Percentiles rank a stretch among this genome's conserved stretches.
phyloP scores from a whole-genome alignment of 2,113 vertebrate genomes.

The Osmerus mordax region DNA sequence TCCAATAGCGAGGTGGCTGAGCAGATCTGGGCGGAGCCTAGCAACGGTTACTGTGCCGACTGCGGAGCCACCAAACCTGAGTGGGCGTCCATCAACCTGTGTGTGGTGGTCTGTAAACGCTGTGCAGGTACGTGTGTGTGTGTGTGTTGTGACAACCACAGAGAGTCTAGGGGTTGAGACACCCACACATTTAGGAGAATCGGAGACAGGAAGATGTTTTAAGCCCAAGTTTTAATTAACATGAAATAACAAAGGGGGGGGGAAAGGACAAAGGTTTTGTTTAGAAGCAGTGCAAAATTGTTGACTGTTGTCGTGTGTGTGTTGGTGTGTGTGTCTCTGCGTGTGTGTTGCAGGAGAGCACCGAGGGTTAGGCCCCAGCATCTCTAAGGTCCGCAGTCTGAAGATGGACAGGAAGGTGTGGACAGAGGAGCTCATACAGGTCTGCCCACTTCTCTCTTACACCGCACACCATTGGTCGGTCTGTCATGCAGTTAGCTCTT shows the following conservation, averaged over 20 bases:
- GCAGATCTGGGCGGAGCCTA: slow-evolving; percentile 79
- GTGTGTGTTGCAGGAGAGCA: slow-evolving; percentile 78
- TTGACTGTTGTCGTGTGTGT: slow-evolving; percentile 3
- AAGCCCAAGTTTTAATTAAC: too few relatives aligned
- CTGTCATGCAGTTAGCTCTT: too few relatives aligned
- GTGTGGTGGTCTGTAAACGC: slow-evolving; percentile 89
- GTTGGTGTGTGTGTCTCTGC: slow-evolving; percentile 5
- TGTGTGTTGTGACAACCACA: neutral
- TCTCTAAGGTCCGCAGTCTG: slow-evolving; percentile 92
- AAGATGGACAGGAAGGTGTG: slow-evolving; percentile 98
- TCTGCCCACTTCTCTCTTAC: slow-evolving; percentile 32
- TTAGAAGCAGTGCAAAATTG: too few relatives aligned
- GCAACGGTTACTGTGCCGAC: slow-evolving; percentile 86
- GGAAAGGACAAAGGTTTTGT: too few relatives aligned
- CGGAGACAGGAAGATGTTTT: too few relatives aligned
- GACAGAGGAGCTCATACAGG: slow-evolving; percentile 91
- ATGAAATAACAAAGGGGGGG: too few relatives aligned
- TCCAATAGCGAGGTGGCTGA: slow-evolving; percentile 87
- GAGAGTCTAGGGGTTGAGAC: too few relatives aligned
- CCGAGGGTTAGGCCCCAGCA: slow-evolving; percentile 81
- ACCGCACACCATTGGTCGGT: neutral
- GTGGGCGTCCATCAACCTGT: slow-evolving; percentile 94
- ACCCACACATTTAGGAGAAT: too few relatives aligned
- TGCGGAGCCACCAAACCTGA: slow-evolving; percentile 80
- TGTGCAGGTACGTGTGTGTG: slow-evolving; percentile 81